Evolutionary conservation across 2,797 vertebrate genomes (phyloP).

Genomic region (Falco naumanni): DNA sequence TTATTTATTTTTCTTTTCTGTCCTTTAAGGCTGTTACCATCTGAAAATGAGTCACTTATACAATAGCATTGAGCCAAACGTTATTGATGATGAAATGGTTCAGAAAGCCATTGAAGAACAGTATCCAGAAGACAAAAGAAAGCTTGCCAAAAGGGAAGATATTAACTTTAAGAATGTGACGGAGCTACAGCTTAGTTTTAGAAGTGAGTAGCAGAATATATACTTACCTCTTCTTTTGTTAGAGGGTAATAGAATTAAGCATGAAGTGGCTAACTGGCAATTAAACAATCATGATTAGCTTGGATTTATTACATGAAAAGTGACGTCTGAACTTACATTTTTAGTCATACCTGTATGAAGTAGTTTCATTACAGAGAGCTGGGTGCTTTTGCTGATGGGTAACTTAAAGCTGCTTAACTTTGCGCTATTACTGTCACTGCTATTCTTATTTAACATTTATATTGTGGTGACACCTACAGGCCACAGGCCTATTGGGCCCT

Average conservation of each 20-base stretch:
- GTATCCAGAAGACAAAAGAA: slow-evolving; percentile 65
- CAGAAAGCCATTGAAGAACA: slow-evolving; percentile 79
- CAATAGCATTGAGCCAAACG: slow-evolving; percentile 63
- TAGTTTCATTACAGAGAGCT: neutral
- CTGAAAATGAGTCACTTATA: slow-evolving; percentile 72
- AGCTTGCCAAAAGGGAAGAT: slow-evolving; percentile 74
- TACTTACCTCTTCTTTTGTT: neutral
- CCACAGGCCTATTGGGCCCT: neutral
- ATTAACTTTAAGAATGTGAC: slow-evolving; percentile 77
- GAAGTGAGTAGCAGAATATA: slow-evolving; percentile 76
- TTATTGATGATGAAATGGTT: slow-evolving; percentile 84
- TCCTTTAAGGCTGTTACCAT: neutral
- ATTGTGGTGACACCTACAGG: slow-evolving; percentile 71
- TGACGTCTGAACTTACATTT: neutral
- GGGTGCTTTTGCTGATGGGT: neutral
- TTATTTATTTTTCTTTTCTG: neutral
- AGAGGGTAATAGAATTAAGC: neutral
- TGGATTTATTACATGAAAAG: neutral
- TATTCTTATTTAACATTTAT: slow-evolving; percentile 60
- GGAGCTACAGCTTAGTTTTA: slow-evolving; percentile 82
- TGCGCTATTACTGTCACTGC: neutral
- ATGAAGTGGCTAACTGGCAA: neutral
- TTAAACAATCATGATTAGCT: neutral
- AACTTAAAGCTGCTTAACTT: neutral
- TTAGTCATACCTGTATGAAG: neutral